Base-by-base conservation (phyloP, 2,797 vertebrate species). In the Microcaecilia unicolor region DNA sequence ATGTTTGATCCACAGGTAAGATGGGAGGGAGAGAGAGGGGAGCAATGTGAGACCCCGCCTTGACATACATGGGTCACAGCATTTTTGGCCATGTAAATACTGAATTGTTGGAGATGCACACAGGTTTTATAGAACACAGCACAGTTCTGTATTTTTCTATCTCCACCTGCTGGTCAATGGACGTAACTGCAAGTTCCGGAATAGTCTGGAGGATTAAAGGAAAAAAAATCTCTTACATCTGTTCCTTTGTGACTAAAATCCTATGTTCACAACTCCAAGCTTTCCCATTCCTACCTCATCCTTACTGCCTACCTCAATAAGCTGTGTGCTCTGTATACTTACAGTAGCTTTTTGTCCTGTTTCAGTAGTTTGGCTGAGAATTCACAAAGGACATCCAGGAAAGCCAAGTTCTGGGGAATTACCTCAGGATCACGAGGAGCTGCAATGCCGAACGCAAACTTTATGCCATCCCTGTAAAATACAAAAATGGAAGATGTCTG, bases 321-420 rank as follows among this genome's bases (percentile, higher is more conserved):
- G 9, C 10, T 9, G 7, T 13, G 6, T 1, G 2, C 2, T 20
- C 4, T 6, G 8, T 18, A 11, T 17, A 64, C 90, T 85, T 62
- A 95, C 92, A 96, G 57, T 14, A 74, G 48, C n/a, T 44, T 12
- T 15, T 84, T 77, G 51, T 93, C 90, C 8, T 78, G 73, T 9
- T 31, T 71, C 33, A 92, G 46, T 33, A 95, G 78, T 43, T 92
- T 87, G 10, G 83, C 84, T 15, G 87, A 92, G 64, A 95, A 92
- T 58, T 94, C 89, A 44, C 84, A 78, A 48, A 96, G 85, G 32
- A 94, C 67, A 54, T 89, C 89, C 34, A 96, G 48, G 58, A 96
- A 95, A 4, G 66, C 31, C 52, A 89, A 37, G 34, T 93, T 88
- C 4, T 63, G 65, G n/a, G 70, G 63, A 6, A 50, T 61, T 44